A percentile compares a stretch with the other conserved stretches of the same genome.
phyloP scores from a whole-genome alignment of 2,888 invertebrate genomes.

The Sinodicranocentrus sp. region DNA sequence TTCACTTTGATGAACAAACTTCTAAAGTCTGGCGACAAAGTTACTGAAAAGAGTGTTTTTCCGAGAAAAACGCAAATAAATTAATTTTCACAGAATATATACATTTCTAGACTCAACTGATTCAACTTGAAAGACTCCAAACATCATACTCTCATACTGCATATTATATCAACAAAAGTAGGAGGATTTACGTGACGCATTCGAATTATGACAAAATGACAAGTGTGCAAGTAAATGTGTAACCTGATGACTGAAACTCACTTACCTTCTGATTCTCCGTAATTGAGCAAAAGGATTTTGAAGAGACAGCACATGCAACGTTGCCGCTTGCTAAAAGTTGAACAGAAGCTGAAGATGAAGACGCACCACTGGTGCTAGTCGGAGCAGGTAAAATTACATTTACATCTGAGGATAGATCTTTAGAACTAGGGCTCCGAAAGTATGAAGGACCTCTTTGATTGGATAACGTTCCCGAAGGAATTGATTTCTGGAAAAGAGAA shows the following conservation, averaged over 20 bases:
- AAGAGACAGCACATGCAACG: constrained; percentile 28
- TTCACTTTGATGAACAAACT: constrained; percentile 18
- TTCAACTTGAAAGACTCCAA: too few species aligned
- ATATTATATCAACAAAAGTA: too few species aligned
- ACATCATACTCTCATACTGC: too few species aligned
- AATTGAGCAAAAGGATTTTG: constrained; percentile 56
- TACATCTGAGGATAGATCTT: constrained; percentile 51
- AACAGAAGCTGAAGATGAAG: constrained; percentile 45
- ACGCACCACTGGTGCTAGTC: constrained; percentile 24
- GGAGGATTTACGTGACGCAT: not conserved
- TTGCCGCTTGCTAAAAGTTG: constrained; percentile 35
- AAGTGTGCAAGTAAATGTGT: not conserved
- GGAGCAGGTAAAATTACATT: constrained; percentile 64
- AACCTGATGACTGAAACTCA: not conserved
- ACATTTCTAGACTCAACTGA: too few species aligned
- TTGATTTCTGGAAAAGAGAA: constrained; percentile 42
- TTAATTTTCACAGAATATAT: not conserved
- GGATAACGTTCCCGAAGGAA: constrained; percentile 50
- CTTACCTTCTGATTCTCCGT: constrained; percentile 56
- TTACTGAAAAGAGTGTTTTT: not conserved
- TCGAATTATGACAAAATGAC: too few species aligned
- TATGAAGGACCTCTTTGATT: constrained; percentile 55
- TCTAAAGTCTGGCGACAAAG: not conserved
- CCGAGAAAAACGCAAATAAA: not conserved
- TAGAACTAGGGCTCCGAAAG: constrained; percentile 49